Evolutionary conservation across 2,797 vertebrate genomes (phyloP), one percentile per base, ranked within the genome.

Genomic region (Falco cherrug): DNA sequence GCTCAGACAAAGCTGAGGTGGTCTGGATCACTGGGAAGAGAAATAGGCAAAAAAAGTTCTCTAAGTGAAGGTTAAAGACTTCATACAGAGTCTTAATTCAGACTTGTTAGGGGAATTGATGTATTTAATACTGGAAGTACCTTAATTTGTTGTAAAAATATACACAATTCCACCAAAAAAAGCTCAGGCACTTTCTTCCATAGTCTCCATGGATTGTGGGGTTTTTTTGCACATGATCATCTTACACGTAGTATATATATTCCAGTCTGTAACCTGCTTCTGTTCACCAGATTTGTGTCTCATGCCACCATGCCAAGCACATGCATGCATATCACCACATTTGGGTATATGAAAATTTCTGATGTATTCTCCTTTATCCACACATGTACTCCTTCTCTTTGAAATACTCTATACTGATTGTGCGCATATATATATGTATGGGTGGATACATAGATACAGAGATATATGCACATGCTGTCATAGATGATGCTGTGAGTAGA

Each of bases 261-360:
- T 13, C 5, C n/a, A 43, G 17, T 53, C 33, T 70, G 25, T 61
- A 53, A 67, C 9, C 17, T 68, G 12, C 28, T 75, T 80, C 29
- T 79, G 14, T 53, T 69, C 10, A 25, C 10, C 13, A 84, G 5
- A 20, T 21, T 31, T 82, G 7, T 65, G 2, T 7, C 24, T 61
- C 5, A 14, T 68, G 29, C 33, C 2, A 4, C 9, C 25, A 21
- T 31, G 19, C 35, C 5, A 41, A 70, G 6, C 3, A 1, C 3
- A 1, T n/a, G 26, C 3, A 2, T n/a, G 26, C 13, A 16, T 41
- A 20, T 73, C 15, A 13, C 28, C 16, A 10, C 22, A 1, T 73
- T 39, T 61, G 77, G 29, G 15, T 41, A 31, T 31, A 3, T n/a
- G 31, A 69, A 54, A 45, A 28, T 50, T 37, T 37, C 29, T 43